Evolutionary conservation across 2,888 invertebrate genomes (phyloP), one percentile per base, ranked within the genome.

Genomic region (Lathronympha strigana): DNA sequence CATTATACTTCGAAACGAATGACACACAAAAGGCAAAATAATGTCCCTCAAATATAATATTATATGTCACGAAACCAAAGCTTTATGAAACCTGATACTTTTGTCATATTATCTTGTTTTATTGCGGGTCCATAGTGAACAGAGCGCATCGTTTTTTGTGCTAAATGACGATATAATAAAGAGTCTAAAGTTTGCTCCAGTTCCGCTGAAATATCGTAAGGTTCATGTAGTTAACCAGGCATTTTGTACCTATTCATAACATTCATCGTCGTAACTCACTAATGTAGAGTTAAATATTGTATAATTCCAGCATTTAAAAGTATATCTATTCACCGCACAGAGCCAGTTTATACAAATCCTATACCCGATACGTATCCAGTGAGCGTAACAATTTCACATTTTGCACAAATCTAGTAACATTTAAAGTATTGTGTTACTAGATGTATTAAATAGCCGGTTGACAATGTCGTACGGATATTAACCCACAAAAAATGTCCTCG

Each of bases 71-170:
- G 88, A 87, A 88, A 88, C 87, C 85, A 87, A 88, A 88, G 87
- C 91, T 92, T 88, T 92, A 91, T 92, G 92, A 92, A 92, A 92
- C 86, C 86, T 74, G 92, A 92, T 92, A 92, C 89, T 91, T 91
- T 92, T 92, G 92, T 92, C 92, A 92, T 92, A 92, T 91, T 92
- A 92, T 91, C 90, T 88, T 82, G 83, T 86, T 90, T 90, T 91
- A 88, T 90, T 86, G 84, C 85, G 81, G 76, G 77, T 89, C 87
- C 36, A 88, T 87, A 83, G 86, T 82, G 84, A 85, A 81, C 84
- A 81, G 83, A 82, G 78, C 77, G 76, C 76, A 77, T 76, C 78
- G 74, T 77, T 72, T 70, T 67, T 68, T 71, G 73, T 81, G 74
- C 75, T 76, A 80, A 80, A 82, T 79, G 78, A 47, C 36, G 47